These are phyloP conservation scores for Carettochelys insculpta DNA, from an alignment of 2,113 vertebrate species.

Conservation along the genomic window DNA sequence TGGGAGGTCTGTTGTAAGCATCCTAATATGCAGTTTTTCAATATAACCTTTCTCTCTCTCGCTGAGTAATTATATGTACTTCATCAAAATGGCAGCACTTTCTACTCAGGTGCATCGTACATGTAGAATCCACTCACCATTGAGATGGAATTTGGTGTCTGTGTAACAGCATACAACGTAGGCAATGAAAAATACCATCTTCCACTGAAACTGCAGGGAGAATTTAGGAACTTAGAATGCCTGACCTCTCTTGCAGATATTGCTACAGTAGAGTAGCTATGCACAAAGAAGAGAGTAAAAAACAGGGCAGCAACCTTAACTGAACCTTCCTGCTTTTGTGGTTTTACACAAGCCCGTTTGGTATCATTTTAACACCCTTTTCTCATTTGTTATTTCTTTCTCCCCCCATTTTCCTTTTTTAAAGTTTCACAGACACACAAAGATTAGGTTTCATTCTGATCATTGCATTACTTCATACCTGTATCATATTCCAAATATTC, in stretches of 20 bases:
- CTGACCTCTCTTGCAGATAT: background rate
- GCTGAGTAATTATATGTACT: background rate
- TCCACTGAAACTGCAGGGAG: background rate
- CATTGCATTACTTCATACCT: background rate
- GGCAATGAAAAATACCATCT: background rate
- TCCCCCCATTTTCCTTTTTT: background rate
- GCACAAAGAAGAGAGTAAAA: background rate
- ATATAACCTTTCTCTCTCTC: background rate
- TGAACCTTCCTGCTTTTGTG: conserved; percentile 9
- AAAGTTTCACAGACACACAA: background rate
- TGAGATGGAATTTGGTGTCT: background rate
- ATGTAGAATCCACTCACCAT: background rate
- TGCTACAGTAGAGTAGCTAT: background rate
- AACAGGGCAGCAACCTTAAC: background rate
- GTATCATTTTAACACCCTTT: background rate
- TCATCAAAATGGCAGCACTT: background rate
- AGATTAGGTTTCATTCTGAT: conserved; percentile 14
- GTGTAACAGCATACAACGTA: background rate
- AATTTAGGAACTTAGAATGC: background rate
- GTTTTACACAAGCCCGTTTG: conserved; percentile 13
- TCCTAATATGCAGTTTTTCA: background rate
- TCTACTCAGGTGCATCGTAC: background rate
- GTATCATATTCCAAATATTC: background rate
- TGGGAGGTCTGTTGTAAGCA: background rate
- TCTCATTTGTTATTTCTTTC: background rate